Evolutionary conservation across 2,797 vertebrate genomes (phyloP).

Genomic region (Mormyrops attenuatus): DNA sequence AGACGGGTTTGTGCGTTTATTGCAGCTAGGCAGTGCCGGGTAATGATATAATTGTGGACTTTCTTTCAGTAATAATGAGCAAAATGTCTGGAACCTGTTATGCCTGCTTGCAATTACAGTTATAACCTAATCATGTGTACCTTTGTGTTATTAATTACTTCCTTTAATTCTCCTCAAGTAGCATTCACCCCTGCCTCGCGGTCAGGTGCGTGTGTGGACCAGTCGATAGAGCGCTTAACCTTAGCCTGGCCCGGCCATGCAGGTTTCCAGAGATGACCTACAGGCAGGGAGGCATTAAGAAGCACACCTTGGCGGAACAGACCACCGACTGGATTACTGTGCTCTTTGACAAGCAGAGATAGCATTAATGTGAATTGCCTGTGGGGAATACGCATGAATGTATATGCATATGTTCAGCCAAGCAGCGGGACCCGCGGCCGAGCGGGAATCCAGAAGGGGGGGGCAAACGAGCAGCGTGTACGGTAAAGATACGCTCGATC

Average conservation of each 20-base stretch:
- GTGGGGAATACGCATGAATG: conserved; percentile 18
- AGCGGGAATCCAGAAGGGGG: neutral
- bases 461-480: conserved; percentile 24
- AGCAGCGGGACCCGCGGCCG: neutral
- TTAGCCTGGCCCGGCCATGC: neutral
- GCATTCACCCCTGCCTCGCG: neutral
- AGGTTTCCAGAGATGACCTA: conserved; percentile 3
- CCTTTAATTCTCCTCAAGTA: neutral
- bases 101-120: neutral
- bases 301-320: conserved; percentile 11
- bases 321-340: conserved; percentile 7
- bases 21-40: neutral
- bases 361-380: conserved; percentile 10
- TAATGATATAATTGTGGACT: neutral
- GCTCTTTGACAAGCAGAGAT: conserved; percentile 16
- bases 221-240: conserved; percentile 13
- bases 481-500: neutral
- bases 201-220: neutral
- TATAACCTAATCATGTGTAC: neutral
- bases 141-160: neutral
- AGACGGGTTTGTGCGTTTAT: neutral
- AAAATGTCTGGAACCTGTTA: neutral
- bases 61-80: conserved; percentile 2
- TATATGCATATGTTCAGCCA: conserved; percentile 10
- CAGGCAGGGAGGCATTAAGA: conserved; percentile 2